Evolutionary conservation across 2,113 vertebrate genomes (phyloP).

Genomic region (Pavo muticus): DNA sequence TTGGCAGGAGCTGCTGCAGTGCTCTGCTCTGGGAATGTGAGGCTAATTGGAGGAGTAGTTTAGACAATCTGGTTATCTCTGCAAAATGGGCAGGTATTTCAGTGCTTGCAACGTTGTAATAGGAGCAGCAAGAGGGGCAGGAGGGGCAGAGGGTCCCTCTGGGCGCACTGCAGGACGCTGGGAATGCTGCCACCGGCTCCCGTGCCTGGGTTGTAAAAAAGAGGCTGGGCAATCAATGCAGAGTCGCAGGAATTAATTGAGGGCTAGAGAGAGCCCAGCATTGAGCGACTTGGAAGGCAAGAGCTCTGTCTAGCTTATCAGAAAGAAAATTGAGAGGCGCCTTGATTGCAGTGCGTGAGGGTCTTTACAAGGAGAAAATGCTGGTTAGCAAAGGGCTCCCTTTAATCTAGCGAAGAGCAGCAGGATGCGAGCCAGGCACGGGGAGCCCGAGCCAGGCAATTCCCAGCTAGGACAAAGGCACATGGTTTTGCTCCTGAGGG

Average conservation of each 20-base stretch:
- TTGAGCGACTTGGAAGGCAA: constrained; percentile 37
- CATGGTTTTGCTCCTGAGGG: not conserved
- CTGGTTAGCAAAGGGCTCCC: constrained; percentile 17
- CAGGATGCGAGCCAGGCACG: not conserved
- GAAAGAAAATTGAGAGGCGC: constrained; percentile 30
- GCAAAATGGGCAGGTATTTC: not conserved
- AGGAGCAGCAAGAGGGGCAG: not conserved
- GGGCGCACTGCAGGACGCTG: fast-evolving
- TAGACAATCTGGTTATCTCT: not conserved
- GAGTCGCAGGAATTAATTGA: not conserved
- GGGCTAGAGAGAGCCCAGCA: not conserved
- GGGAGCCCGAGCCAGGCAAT: constrained; percentile 15
- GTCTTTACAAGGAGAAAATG: constrained; percentile 59
- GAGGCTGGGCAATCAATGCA: not conserved
- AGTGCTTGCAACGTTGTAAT: not conserved
- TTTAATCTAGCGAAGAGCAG: constrained; percentile 31
- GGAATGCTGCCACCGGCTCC: fast-evolving
- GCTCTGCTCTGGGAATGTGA: not conserved
- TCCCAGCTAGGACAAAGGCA: not conserved
- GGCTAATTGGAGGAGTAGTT: not conserved
- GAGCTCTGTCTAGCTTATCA: constrained; percentile 34
- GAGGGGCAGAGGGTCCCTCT: not conserved
- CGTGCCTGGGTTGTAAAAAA: not conserved
- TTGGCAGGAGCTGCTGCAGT: not conserved
- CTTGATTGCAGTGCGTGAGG: constrained; percentile 26